phyloP scores from a whole-genome alignment of 2,888 invertebrate species.

The Morpho achilles region DNA sequence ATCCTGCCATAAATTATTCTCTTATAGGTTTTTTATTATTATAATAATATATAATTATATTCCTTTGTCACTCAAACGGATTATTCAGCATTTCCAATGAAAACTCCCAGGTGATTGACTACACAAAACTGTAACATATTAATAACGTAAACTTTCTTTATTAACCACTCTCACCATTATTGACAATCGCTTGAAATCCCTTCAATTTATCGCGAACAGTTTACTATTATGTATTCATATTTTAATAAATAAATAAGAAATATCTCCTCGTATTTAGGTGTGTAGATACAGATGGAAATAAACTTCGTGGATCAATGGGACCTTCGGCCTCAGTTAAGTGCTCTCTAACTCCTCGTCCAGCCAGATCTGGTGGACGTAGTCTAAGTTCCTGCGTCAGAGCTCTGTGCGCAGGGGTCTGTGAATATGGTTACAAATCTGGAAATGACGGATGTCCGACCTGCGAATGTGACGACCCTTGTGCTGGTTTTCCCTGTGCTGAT shows the following conservation, averaged over 20 bases:
- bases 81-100: too few relatives aligned
- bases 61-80: too few relatives aligned
- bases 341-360: slow-evolving; percentile 50
- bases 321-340: slow-evolving; percentile 85
- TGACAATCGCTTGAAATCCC: too few relatives aligned
- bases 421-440: slow-evolving; percentile 88
- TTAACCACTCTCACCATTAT: too few relatives aligned
- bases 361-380: slow-evolving; percentile 71
- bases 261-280: slow-evolving; percentile 64
- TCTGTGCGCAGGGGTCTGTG: slow-evolving; percentile 90
- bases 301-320: slow-evolving; percentile 89
- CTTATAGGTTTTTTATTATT: too few relatives aligned
- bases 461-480: slow-evolving; percentile 92
- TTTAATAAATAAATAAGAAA: background rate
- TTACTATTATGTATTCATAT: too few relatives aligned
- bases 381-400: slow-evolving; percentile 81
- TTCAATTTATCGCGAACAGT: too few relatives aligned
- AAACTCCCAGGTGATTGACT: too few relatives aligned
- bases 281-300: slow-evolving; percentile 88
- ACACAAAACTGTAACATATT: too few relatives aligned
- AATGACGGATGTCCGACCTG: slow-evolving; percentile 88
- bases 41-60: too few relatives aligned
- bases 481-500: slow-evolving; percentile 84
- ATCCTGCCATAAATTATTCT: too few relatives aligned
- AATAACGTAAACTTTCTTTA: too few relatives aligned